Evolutionary conservation across 2,888 invertebrate genomes (phyloP), one percentile per base, ranked within the genome.

Genomic region (Rhopalosiphum nymphaeae): DNA sequence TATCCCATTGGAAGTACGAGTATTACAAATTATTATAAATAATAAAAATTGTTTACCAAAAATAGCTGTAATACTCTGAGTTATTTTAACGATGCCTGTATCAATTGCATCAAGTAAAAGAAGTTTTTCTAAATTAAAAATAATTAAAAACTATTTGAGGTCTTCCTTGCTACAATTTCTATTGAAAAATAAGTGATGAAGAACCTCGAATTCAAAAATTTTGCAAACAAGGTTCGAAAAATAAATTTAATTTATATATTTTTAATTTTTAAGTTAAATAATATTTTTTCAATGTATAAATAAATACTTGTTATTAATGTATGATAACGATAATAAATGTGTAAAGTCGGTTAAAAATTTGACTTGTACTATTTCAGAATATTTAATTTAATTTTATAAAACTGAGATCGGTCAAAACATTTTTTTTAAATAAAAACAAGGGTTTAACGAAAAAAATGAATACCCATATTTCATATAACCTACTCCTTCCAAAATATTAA

Each of bases 311-410:
- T 25, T 85, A 26, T 85, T 46, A 5, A 85, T 46, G 29, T 87
- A 49, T 87, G 87, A 87, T 87, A 87, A 87, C 87, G 49, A 87
- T n/a, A 49, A 87, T 87, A n/a, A 53, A 53, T 87, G 49, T 49
- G 49, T 87, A 87, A 87, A n/a, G n/a, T 9, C n/a, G n/a, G 49
- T n/a, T 5, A 49, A n/a, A 53, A 53, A 49, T 87, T 53, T 87
- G 26, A 87, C n/a, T 87, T 87, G 87, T 87, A 3, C n/a, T 87
- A 86, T 85, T 49, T 25, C 85, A 44, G 0, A 29, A 86, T 13
- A 86, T 86, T 86, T 86, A 49, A n/a, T 86, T 49, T 49, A 49
- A 49, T 49, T 13, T 49, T 49, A 49, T 49, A 13, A 49, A 86
- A 46, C 10, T 3, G 11, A 16, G 86, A 29, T 36, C 11, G 5